phyloP scores from a whole-genome alignment of 2,797 vertebrate species.

The Sebastes taczanowskii region DNA sequence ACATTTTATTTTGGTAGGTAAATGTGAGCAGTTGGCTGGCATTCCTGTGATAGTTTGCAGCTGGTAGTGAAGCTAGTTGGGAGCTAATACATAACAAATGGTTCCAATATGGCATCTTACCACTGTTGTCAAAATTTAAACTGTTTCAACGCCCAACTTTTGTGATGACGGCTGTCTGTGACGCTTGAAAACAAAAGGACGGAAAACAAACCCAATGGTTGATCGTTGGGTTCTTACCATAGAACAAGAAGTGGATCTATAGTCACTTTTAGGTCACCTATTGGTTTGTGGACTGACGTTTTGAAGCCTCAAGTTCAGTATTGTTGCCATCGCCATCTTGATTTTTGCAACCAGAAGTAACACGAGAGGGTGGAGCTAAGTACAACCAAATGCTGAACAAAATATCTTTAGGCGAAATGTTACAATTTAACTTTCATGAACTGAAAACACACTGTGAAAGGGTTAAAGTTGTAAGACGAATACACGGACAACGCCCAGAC shows the following conservation, averaged over 20 bases:
- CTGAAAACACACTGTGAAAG: too few species aligned
- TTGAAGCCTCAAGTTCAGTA: fast-evolving
- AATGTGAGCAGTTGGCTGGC: neutral
- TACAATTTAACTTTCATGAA: too few species aligned
- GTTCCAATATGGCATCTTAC: neutral
- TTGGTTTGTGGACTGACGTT: too few species aligned
- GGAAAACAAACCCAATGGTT: neutral
- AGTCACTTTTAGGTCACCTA: too few species aligned
- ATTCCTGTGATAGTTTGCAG: neutral
- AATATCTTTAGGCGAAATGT: too few species aligned
- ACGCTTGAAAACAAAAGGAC: neutral
- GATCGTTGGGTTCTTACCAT: neutral
- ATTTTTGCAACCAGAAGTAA: too few species aligned
- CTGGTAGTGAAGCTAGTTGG: neutral
- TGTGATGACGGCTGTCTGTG: neutral
- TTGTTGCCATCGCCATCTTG: too few species aligned
- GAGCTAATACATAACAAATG: neutral
- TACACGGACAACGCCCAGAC: too few species aligned
- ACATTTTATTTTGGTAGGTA: neutral
- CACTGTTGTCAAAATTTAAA: neutral
- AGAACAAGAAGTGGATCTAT: too few species aligned
- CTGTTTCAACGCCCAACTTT: neutral
- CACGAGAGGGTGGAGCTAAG: too few species aligned
- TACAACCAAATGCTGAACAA: too few species aligned
- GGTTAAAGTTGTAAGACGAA: too few species aligned